Percentiles rank a stretch among this genome's conserved stretches.
Evolutionary conservation across 2,113 vertebrate genomes (phyloP).

Genomic region (Nettapus auritus): DNA sequence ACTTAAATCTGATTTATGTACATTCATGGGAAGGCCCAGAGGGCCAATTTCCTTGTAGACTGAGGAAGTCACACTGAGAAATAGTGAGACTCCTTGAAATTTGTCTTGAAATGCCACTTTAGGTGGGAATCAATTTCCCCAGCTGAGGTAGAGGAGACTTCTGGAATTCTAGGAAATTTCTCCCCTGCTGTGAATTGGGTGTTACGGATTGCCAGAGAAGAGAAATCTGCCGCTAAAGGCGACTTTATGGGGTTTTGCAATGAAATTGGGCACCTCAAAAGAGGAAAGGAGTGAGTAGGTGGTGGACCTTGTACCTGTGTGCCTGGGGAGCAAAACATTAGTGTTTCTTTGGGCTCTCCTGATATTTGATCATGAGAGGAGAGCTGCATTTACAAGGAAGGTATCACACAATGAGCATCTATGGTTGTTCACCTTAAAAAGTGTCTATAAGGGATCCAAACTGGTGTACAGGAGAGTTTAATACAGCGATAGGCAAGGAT

Average conservation of each 20-base stretch:
- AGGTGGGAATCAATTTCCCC: neutral
- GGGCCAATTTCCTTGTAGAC: neutral
- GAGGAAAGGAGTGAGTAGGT: neutral
- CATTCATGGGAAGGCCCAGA: neutral
- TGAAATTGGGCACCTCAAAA: neutral
- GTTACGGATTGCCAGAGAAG: neutral
- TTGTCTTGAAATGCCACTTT: neutral
- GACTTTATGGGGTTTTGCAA: neutral
- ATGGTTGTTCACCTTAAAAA: neutral
- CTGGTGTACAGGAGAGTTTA: accelerated
- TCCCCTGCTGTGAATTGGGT: neutral
- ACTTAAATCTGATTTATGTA: neutral
- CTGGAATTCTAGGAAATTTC: neutral
- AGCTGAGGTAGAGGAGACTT: neutral
- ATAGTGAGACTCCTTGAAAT: neutral
- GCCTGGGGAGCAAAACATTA: neutral
- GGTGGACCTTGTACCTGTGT: neutral
- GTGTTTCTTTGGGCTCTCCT: neutral
- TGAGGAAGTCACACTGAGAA: neutral
- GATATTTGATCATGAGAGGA: neutral
- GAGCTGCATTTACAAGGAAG: neutral
- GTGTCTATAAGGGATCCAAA: neutral
- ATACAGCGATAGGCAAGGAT: neutral
- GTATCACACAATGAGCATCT: neutral
- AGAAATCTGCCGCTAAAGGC: neutral